Evolutionary conservation across 2,797 vertebrate genomes (phyloP).

Genomic region (Acipenser transmontanus): DNA sequence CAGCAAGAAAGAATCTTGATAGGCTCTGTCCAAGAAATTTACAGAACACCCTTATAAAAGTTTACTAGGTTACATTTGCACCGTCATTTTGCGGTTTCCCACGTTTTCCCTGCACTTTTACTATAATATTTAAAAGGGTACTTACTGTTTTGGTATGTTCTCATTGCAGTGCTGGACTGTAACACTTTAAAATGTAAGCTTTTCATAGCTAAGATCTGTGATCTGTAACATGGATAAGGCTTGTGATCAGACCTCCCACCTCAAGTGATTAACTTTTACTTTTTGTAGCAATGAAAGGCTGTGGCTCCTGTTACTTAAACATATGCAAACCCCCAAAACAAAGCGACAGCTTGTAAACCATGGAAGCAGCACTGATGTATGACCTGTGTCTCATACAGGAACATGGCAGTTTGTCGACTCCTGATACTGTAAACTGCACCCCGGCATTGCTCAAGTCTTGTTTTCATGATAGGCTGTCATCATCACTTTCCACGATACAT

Average conservation of each 20-base stretch:
- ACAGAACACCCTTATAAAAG: no score
- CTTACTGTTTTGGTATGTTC: slow-evolving; percentile 70
- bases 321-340: background rate
- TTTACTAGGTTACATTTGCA: no score
- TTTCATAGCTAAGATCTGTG: no score
- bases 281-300: background rate
- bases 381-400: no score
- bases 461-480: background rate
- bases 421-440: slow-evolving; percentile 1
- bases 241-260: no score
- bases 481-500: slow-evolving; percentile 2
- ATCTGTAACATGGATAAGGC: no score
- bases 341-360: background rate
- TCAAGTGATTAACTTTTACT: no score
- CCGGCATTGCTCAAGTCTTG: background rate
- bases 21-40: no score
- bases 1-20: no score
- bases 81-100: no score
- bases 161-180: slow-evolving; percentile 69
- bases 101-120: no score
- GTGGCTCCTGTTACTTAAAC: background rate
- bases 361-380: background rate
- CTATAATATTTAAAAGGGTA: slow-evolving; percentile 1
- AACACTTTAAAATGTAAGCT: slow-evolving; percentile 16
- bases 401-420: background rate